Evolutionary conservation across 2,888 invertebrate species (phyloP).

Genomic region (Ochropleura leucogaster): DNA sequence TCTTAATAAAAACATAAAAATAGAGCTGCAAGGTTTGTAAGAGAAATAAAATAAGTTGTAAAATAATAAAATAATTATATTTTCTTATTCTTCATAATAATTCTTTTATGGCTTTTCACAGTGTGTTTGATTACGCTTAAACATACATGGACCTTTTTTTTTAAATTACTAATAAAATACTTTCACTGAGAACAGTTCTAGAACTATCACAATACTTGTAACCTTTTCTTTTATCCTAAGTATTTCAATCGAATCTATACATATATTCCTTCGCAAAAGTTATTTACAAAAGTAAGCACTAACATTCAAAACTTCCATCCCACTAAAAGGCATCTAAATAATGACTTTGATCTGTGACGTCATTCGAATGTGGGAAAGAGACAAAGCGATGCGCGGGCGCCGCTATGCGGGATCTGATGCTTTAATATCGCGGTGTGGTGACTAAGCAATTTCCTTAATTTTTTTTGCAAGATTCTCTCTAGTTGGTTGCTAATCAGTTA

Average conservation of each 20-base stretch:
- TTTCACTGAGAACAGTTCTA: not conserved
- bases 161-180: conserved; percentile 4
- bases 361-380: too few relatives aligned
- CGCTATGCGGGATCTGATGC: not conserved
- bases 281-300: not conserved
- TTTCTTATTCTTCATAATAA: conserved; percentile 6
- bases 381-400: too few relatives aligned
- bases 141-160: not conserved
- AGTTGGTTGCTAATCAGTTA: not conserved
- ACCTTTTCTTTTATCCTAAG: not conserved
- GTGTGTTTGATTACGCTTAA: conserved; percentile 1
- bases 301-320: not conserved
- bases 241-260: not conserved
- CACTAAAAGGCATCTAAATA: not conserved
- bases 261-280: not conserved
- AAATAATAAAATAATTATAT: conserved; percentile 33
- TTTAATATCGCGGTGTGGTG: not conserved
- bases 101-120: conserved; percentile 5
- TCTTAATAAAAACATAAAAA: not conserved
- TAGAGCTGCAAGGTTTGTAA: not conserved
- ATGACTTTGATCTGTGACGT: not conserved
- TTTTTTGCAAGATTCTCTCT: not conserved
- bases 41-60: not conserved
- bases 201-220: not conserved
- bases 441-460: not conserved